Base-by-base conservation (phyloP, 2,113 vertebrate genomes). In the Pitta sordida region DNA sequence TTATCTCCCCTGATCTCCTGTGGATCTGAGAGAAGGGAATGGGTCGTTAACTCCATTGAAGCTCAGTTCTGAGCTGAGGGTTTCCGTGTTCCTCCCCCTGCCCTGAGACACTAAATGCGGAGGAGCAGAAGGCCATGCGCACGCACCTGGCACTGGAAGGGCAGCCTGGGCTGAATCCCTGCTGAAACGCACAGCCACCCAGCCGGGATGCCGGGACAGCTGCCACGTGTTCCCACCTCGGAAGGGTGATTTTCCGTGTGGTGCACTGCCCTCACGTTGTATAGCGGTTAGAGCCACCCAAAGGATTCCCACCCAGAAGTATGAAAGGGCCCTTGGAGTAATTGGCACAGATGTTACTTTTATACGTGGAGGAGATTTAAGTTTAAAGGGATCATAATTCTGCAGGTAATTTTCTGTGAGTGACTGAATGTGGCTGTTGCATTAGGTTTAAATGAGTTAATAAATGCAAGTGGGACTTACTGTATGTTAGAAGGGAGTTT, bases 401-500 rank as follows among this genome's bases (percentile, higher is more conserved):
- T 97, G 97, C 98, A 98, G 98, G 97, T 98, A 95, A 97, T 96
- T 96, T 97, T 96, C 97, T 97, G 95, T 97, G 97, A 98, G 97
- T 97, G 98, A 97, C 97, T 98, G 97, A 97, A 98, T 98, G 98
- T 98, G 98, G 98, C 97, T 97, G 97, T 98, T 98, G 95, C 98
- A 98, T 98, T 98, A 97, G 97, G 96, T 97, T 96, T 97, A 97
- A 97, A 97, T 97, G 97, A 98, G 95, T 97, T 97, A 97, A 97
- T 96, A 98, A 97, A 98, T 97, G 97, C 98, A 98, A 98, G 98
- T 98, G 98, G 97, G 97, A 98, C 97, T 98, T 97, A 98, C 97
- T 98, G 98, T 98, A 97, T 98, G 97, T 97, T 98, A 98, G 97
- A 97, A 98, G 98, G 97, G 97, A 98, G 97, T 98, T 98, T 98